Conservation (phyloP, 2,888 invertebrate species). For the Argyresthia goedartella region DNA sequence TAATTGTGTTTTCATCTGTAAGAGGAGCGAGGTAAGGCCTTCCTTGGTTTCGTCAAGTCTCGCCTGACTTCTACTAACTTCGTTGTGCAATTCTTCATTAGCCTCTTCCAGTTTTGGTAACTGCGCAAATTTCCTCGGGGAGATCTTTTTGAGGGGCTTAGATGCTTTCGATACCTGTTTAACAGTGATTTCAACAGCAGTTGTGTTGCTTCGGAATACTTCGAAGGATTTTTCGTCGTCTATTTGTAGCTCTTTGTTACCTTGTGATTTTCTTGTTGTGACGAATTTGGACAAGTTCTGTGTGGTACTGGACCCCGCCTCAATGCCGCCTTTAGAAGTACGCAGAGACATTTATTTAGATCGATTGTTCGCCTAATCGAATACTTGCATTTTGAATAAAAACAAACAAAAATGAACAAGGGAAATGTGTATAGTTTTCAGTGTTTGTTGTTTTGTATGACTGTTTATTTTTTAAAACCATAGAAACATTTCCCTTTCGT, state of each 20-base stretch:
- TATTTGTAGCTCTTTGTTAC: not conserved
- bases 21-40: slow-evolving; percentile 28
- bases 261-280: not conserved
- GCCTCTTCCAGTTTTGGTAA: not conserved
- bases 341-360: not conserved
- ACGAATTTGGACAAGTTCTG: not conserved
- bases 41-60: slow-evolving; percentile 24
- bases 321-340: not conserved
- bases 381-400: slow-evolving; percentile 1
- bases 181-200: slow-evolving; percentile 47
- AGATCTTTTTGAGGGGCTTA: slow-evolving; percentile 6
- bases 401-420: not conserved
- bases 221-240: slow-evolving; percentile 30
- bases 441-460: not conserved
- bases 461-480: too few relatives aligned
- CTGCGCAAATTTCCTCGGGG: not conserved
- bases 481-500: too few relatives aligned
- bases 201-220: slow-evolving; percentile 47
- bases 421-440: not conserved
- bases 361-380: not conserved
- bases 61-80: slow-evolving; percentile 26
- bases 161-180: slow-evolving; percentile 29
- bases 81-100: slow-evolving; percentile 22
- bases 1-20: slow-evolving; percentile 40
- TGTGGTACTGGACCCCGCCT: not conserved